phyloP scores from a whole-genome alignment of 2,113 vertebrate genomes.

The Corapipo altera region DNA sequence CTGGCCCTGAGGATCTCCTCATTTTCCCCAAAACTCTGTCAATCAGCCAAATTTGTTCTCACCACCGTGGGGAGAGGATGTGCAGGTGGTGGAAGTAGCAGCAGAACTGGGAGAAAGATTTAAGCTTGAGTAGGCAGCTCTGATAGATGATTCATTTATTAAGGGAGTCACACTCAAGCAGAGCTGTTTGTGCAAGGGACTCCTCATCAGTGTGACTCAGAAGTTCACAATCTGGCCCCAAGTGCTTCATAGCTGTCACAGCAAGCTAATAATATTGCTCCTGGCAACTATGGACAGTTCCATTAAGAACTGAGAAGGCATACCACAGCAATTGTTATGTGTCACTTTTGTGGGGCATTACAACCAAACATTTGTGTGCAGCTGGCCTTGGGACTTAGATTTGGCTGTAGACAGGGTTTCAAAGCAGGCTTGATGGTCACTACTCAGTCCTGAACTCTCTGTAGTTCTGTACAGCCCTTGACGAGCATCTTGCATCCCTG shows the following conservation, averaged over 20 bases:
- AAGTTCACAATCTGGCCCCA: conserved; percentile 5
- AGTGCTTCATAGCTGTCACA: conserved; percentile 11
- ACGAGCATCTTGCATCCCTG: background rate
- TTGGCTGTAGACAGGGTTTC: background rate
- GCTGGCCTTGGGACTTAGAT: background rate
- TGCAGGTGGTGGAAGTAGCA: conserved; percentile 35
- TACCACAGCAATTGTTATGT: rapidly evolving
- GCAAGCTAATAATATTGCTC: background rate
- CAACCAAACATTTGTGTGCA: background rate
- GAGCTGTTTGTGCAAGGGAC: conserved; percentile 4
- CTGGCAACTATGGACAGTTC: background rate
- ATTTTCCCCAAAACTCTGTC: background rate
- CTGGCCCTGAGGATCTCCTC: background rate
- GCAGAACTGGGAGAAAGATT: background rate
- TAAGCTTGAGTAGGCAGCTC: conserved; percentile 33
- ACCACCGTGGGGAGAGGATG: background rate
- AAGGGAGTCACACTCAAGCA: background rate
- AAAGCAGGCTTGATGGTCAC: background rate
- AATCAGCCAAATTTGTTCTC: background rate
- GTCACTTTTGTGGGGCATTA: background rate
- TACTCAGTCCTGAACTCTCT: background rate
- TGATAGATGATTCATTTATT: conserved; percentile 58
- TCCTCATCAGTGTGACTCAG: conserved; percentile 16
- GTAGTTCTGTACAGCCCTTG: background rate
- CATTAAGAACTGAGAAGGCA: background rate